These are phyloP conservation scores for Zele albiditarsus DNA, from an alignment of 2,888 invertebrate species.

Conservation along the genomic window DNA sequence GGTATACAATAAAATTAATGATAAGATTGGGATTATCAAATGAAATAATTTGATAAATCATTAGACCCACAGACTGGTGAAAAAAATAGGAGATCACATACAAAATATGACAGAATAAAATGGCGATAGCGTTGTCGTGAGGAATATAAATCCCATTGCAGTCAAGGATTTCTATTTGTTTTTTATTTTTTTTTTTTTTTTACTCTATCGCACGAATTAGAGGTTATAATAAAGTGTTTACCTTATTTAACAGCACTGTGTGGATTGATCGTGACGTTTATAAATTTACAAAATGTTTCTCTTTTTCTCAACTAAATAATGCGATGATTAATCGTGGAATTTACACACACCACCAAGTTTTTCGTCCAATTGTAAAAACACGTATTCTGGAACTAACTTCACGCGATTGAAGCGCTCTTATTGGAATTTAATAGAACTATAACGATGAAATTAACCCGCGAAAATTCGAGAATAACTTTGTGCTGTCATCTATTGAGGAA, in stretches of 20 bases:
- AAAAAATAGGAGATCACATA: conserved; percentile 35
- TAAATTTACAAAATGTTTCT: conserved; percentile 36
- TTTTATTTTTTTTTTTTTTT: no score
- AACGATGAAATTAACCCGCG: neutral
- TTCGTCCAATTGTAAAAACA: conserved; percentile 58
- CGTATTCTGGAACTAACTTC: conserved; percentile 54
- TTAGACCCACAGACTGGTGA: neutral
- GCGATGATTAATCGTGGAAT: conserved; percentile 41
- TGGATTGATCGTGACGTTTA: conserved; percentile 30
- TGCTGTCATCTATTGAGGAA: neutral
- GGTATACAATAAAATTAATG: neutral
- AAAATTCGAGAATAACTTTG: neutral
- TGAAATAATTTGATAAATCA: neutral
- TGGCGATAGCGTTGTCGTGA: conserved; percentile 56
- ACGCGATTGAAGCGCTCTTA: neutral
- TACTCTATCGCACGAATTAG: neutral
- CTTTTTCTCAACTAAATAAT: conserved; percentile 37
- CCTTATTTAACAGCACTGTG: conserved; percentile 38
- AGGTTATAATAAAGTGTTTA: conserved; percentile 35
- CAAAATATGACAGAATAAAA: conserved; percentile 63
- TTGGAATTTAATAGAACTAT: neutral
- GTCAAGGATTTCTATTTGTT: conserved; percentile 23
- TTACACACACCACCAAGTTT: conserved; percentile 47
- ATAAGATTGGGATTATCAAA: neutral
- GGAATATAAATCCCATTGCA: conserved; percentile 2